Base-by-base conservation (phyloP, 1,140 invertebrate genomes). In the Achroia grisella region DNA sequence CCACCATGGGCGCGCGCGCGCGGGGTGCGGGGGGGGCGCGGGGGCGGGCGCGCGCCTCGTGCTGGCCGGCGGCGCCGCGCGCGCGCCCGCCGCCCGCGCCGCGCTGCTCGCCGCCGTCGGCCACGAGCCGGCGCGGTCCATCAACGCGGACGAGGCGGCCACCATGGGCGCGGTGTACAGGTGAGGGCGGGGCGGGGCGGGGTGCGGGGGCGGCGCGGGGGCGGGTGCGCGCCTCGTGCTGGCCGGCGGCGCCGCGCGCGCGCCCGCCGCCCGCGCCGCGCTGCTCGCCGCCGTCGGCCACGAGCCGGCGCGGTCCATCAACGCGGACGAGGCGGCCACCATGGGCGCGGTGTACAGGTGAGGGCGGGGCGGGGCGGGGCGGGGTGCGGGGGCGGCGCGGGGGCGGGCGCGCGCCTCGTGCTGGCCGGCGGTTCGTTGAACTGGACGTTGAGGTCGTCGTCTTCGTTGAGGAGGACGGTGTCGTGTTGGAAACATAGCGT, bases 271-370 rank as follows among this genome's bases (percentile, higher is more conserved):
- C 1, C 96, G 99, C 85, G 92, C 95, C 50, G 90, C 91, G 36
- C 84, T 99, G 8, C 80, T 89, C 34, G 86, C 91, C 33, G 89
- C 88, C 46, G 89, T 96, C 8, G 92, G 92, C 12, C 90, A 92
- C 57, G 97, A 99, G 46, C 88, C 99, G 9, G 93, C 95, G 1
- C 97, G 98, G 72, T 98, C 95, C 78, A 91, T 99, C 2, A 99
- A 99, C 84, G 97, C 97, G 4, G 98, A 99, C 86, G 98, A 99
- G 87, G 97, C 98, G 98, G 95, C 42, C n/a, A n/a, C n/a, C n/a
- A n/a, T 95, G 97, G 86, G 90, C 93, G 1, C 86, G 95, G n/a
- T n/a, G n/a, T n/a, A 33, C 92, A 97, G 3, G 87, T 88, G 0
- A 89, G 89, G 37, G 97, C 97, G 12, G 88, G 99, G 33, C 89